Evolutionary conservation across 2,797 vertebrate genomes (phyloP).

Genomic region (Mormyrops boulengeri): DNA sequence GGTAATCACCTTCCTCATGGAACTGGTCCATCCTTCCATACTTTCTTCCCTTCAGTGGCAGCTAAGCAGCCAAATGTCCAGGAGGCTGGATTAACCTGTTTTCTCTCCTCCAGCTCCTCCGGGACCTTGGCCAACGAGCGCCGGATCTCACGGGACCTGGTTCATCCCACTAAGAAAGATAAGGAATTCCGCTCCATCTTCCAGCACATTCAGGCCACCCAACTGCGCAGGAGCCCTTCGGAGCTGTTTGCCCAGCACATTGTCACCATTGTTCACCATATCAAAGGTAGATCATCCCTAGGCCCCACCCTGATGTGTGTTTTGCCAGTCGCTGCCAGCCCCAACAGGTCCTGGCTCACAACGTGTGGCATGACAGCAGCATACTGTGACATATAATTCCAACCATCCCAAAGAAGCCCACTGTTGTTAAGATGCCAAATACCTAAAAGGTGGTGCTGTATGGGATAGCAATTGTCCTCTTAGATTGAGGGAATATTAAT

Average conservation of each 20-base stretch:
- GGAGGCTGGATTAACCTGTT: not conserved
- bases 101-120: slow-evolving; percentile 63
- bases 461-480: not conserved
- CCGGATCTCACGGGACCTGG: slow-evolving; percentile 82
- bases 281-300: slow-evolving; percentile 71
- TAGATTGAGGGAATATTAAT: not conserved
- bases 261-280: slow-evolving; percentile 91
- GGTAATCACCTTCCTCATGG: slow-evolving; percentile 55
- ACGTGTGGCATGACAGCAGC: not conserved
- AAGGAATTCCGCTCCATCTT: slow-evolving; percentile 90
- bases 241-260: slow-evolving; percentile 96
- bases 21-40: not conserved
- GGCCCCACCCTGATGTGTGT: not conserved
- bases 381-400: not conserved
- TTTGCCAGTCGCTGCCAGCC: not conserved
- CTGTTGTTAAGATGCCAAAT: not conserved
- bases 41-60: not conserved
- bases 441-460: not conserved
- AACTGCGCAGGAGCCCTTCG: slow-evolving; percentile 76
- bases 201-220: slow-evolving; percentile 81
- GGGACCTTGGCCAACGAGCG: slow-evolving; percentile 83
- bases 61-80: not conserved
- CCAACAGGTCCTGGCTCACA: not conserved
- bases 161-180: slow-evolving; percentile 85
- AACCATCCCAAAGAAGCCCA: not conserved